Evolutionary conservation across 2,888 invertebrate genomes (phyloP), one percentile per base, ranked within the genome.

Genomic region (Amiota communis): DNA sequence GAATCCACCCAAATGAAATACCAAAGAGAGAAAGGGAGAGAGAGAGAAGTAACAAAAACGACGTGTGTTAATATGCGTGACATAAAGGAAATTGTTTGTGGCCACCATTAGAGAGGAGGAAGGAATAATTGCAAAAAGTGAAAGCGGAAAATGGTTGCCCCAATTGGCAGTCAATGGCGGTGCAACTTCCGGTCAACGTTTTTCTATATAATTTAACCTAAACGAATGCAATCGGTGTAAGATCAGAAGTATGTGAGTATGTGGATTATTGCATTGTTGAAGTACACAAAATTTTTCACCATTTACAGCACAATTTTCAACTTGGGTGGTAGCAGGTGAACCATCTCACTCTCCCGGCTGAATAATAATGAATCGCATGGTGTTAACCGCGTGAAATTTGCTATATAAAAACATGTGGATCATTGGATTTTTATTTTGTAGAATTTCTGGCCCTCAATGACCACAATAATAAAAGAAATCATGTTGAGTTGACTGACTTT

Each of bases 361-460:
- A 53, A 53, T 3, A 1, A 36, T 2, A 10, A 11, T 36, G 53
- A 13, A 9, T 8, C n/a, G 53, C 53, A 36, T 12, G 15, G 49
- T 36, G 75, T 46, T n/a, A 72, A 76, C 76, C 76, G 74, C 72
- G 49, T 65, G 49, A 71, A 81, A 83, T 76, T 59, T 79, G 79
- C 80, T 75, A 72, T 73, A 80, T 79, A 79, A 80, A 77, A 81
- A 81, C 79, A 77, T 80, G 76, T 71, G 23, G 8, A 36, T 4
- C 36, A 36, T 4, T 36, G 36, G 6, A 6, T 2, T 36, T 36
- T 2, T 36, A 4, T 36, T 36, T 23, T 2, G 3, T 23, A 23
- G 3, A 23, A 23, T 23, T 23, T 23, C 3, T 23, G 23, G 23
- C 23, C 3, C 23, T 36, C 36, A 36, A 6, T 23, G 1, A 23